Evolutionary conservation across 2,888 invertebrate species (phyloP), one percentile per base, ranked within the genome.

Genomic region (Tipula unca): DNA sequence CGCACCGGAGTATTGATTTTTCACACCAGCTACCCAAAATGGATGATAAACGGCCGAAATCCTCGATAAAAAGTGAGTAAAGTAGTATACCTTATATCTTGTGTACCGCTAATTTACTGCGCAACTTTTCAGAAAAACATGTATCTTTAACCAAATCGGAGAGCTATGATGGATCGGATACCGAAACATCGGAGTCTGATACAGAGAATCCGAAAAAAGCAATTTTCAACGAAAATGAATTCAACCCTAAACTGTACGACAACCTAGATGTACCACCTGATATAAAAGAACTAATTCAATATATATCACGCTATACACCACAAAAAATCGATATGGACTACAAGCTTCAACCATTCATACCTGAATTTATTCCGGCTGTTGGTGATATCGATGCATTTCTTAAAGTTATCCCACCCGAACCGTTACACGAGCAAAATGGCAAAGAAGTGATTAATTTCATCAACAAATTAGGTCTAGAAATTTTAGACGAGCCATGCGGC

Each of bases 361-460:
- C 99, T 0, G 99, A 99, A 89, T 99, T 95, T 91, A 96, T 99
- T 88, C 99, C 99, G 8, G 97, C 98, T 0, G 98, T 99, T 84
- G 99, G 99, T 0, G 99, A 99, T 90, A 98, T 99, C 87, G 99
- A 99, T 91, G 98, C 98, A 2, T 99, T 99, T 91, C 93, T 99
- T 69, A 99, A 99, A 92, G 96, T 98, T 1, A 92, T 93, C 84
- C 93, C 97, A 29, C 99, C 99, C 0, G 95, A 96, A 88, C 92
- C 89, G n/a, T 86, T 89, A 69, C 25, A 69, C 69, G 88, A 90
- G 1, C 35, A 17, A 3, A 83, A 85, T 1, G 92, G 93, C 84
- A 93, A 94, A 13, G 93, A 95, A 86, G 91, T 94, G 0, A 92
- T 92, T 48, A 92, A 93, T 86, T 90, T 93, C 85, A 91, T 93